Conservation (phyloP, 2,888 invertebrate species). For the Amiota mariae region DNA sequence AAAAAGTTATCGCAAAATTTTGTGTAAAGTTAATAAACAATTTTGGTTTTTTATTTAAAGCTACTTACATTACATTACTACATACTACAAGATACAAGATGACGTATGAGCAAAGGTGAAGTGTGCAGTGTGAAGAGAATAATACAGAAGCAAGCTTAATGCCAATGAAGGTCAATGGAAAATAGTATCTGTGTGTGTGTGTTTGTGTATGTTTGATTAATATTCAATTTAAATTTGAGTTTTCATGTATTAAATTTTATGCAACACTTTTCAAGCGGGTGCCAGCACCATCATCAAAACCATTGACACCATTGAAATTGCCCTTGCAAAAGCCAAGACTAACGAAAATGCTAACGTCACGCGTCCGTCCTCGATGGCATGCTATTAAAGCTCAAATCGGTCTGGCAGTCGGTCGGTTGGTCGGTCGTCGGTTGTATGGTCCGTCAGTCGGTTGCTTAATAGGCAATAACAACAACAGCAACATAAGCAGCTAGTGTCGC, state of each 20-base stretch:
- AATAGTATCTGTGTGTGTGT: background rate
- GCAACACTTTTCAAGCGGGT: conserved; percentile 11
- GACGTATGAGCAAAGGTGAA: background rate
- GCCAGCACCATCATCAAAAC: conserved; percentile 14
- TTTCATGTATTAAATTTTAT: conserved; percentile 45
- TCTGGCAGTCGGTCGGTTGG: no score
- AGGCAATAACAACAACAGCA: no score
- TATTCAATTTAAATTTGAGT: conserved; percentile 60
- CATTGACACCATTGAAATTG: conserved; percentile 36
- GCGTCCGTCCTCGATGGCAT: background rate
- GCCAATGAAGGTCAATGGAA: background rate
- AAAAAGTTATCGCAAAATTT: no score
- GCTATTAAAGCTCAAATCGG: conserved; percentile 40
- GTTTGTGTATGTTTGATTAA: conserved; percentile 49
- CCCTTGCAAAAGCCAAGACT: conserved; percentile 23
- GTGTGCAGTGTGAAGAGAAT: no score
- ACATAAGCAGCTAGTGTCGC: conserved; percentile 20
- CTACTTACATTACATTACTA: no score
- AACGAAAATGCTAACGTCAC: background rate
- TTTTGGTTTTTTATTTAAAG: no score
- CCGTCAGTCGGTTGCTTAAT: no score
- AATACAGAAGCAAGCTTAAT: no score
- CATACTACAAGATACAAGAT: background rate
- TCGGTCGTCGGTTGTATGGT: no score
- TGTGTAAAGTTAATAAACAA: no score